These are phyloP conservation scores for Ditula angustiorana DNA, from an alignment of 2,888 invertebrate species.

Conservation along the genomic window DNA sequence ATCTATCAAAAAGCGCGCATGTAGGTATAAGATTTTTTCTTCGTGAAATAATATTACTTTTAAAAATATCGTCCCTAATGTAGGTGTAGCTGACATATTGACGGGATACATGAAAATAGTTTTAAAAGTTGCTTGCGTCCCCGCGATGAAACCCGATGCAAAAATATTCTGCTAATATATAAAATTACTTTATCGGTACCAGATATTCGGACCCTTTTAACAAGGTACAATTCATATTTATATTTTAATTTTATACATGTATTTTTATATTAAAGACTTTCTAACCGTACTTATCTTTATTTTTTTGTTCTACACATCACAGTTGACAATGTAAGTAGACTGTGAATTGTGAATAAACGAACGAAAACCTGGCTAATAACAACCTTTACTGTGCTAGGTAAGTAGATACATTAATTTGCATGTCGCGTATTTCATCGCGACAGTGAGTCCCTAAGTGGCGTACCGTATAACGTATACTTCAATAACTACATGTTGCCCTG, in stretches of 20 bases:
- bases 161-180: no score
- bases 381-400: neutral
- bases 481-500: neutral
- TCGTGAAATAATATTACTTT: no score
- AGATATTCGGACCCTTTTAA: no score
- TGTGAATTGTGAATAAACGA: neutral
- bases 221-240: neutral
- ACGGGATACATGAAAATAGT: no score
- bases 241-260: slow-evolving; percentile 12
- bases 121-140: no score
- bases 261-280: slow-evolving; percentile 26
- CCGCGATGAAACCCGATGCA: no score
- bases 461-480: neutral
- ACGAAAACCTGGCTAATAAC: neutral
- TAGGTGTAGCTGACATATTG: no score
- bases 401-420: neutral
- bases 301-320: no score
- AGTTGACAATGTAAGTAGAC: neutral
- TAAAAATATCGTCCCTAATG: no score
- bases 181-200: no score
- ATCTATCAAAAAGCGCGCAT: no score
- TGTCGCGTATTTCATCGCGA: neutral
- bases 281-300: neutral
- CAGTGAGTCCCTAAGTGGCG: neutral
- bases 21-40: no score